These are phyloP conservation scores for Poeciliopsis retropinna DNA, from an alignment of 2,113 vertebrate species.

Conservation along the genomic window DNA sequence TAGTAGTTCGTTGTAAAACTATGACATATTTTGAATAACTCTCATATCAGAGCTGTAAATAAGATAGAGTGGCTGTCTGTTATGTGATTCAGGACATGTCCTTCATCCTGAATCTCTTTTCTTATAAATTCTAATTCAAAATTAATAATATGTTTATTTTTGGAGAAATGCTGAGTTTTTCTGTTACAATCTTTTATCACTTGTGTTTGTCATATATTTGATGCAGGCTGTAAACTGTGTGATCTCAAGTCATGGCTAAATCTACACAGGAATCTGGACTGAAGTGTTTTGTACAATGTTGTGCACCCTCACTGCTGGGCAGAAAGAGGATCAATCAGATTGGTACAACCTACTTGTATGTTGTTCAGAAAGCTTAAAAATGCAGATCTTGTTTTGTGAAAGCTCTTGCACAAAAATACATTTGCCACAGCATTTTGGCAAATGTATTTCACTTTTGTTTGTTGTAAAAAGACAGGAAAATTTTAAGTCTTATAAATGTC, in stretches of 20 bases:
- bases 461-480: constrained; percentile 42
- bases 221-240: constrained; percentile 17
- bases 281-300: constrained; percentile 31
- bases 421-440: constrained; percentile 19
- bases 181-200: not conserved
- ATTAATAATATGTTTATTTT: not conserved
- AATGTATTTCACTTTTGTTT: constrained; percentile 28
- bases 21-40: constrained; percentile 15
- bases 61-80: not conserved
- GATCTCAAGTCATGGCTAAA: not conserved
- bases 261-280: not conserved
- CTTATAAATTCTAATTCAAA: not conserved
- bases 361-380: constrained; percentile 11
- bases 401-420: constrained; percentile 29
- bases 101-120: not conserved
- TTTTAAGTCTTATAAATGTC: constrained; percentile 77
- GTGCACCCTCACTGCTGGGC: constrained; percentile 72
- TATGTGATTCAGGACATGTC: not conserved
- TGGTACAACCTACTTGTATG: constrained; percentile 17
- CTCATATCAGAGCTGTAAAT: constrained; percentile 14
- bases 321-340: constrained; percentile 53
- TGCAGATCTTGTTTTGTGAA: not conserved
- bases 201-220: constrained; percentile 3
- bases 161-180: constrained; percentile 12
- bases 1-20: constrained; percentile 20